Evolutionary conservation across 64 coral and sea anemone species (phyloP).

Genomic region (Stylophora pistillata): DNA sequence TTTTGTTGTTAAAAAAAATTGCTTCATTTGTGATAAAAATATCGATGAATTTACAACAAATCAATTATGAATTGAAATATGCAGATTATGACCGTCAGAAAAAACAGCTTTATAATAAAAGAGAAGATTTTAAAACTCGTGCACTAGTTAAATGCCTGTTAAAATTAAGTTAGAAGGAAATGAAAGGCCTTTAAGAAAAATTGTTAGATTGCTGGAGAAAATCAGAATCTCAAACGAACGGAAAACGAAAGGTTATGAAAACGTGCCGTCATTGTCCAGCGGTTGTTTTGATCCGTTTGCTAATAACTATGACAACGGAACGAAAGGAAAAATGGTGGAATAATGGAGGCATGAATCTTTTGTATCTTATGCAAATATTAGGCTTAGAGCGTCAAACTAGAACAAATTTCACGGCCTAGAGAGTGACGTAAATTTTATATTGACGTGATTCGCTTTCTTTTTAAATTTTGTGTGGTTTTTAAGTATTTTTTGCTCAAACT

Average conservation of each 20-base stretch:
- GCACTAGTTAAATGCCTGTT: no score
- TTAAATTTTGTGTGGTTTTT: neutral
- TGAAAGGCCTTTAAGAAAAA: neutral
- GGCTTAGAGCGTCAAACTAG: neutral
- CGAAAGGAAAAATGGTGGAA: neutral
- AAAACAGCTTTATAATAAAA: no score
- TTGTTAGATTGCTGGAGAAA: neutral
- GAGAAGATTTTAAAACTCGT: no score
- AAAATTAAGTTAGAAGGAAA: no score
- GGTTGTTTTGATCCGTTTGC: conserved; percentile 7
- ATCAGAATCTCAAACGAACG: neutral
- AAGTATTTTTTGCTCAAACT: neutral
- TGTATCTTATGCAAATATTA: conserved; percentile 28
- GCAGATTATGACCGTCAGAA: no score
- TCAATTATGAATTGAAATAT: no score
- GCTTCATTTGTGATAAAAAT: no score
- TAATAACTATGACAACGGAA: conserved; percentile 2
- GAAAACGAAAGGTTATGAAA: neutral
- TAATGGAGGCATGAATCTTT: neutral
- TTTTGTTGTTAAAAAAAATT: no score
- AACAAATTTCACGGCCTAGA: conserved; percentile 11
- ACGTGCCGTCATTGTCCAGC: neutral
- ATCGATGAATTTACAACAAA: no score
- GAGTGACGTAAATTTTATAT: conserved; percentile 1
- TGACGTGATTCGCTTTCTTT: neutral